Percentiles rank a stretch among this genome's conserved stretches.
These are phyloP conservation scores for Heliconius hermathena DNA, from an alignment of 1,140 invertebrate species.

Conservation along the genomic window DNA sequence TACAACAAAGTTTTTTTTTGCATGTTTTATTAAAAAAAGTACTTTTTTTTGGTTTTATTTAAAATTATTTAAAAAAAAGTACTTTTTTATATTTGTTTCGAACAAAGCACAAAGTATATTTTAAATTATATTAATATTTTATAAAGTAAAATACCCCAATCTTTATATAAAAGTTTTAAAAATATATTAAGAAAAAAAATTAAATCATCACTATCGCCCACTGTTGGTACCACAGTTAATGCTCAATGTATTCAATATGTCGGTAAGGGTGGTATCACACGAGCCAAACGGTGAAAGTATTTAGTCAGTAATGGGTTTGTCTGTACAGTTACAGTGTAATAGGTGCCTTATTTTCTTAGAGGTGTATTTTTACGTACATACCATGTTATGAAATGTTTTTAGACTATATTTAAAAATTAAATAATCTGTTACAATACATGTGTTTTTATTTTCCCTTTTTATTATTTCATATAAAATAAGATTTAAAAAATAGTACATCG, in stretches of 20 bases:
- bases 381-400: slow-evolving; percentile 72
- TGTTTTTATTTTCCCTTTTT: slow-evolving; percentile 45
- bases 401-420: slow-evolving; percentile 76
- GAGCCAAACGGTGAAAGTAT: slow-evolving; percentile 60
- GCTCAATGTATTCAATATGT: slow-evolving; percentile 44
- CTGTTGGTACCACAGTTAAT: slow-evolving; percentile 41
- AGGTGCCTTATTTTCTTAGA: slow-evolving; percentile 70
- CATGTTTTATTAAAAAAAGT: neutral
- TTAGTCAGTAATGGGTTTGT: slow-evolving; percentile 52
- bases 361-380: slow-evolving; percentile 78
- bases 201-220: neutral
- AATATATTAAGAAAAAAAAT: neutral
- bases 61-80: too few relatives aligned
- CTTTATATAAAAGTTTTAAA: too few relatives aligned
- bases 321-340: slow-evolving; percentile 47
- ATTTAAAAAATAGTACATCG: too few relatives aligned
- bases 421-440: slow-evolving; percentile 62
- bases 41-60: too few relatives aligned
- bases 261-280: slow-evolving; percentile 34
- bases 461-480: too few relatives aligned
- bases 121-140: neutral
- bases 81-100: too few relatives aligned
- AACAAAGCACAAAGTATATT: neutral
- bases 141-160: too few relatives aligned
- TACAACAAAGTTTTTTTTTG: neutral